Evolutionary conservation across 2,888 invertebrate genomes (phyloP).

Genomic region (Philonicus albiceps): DNA sequence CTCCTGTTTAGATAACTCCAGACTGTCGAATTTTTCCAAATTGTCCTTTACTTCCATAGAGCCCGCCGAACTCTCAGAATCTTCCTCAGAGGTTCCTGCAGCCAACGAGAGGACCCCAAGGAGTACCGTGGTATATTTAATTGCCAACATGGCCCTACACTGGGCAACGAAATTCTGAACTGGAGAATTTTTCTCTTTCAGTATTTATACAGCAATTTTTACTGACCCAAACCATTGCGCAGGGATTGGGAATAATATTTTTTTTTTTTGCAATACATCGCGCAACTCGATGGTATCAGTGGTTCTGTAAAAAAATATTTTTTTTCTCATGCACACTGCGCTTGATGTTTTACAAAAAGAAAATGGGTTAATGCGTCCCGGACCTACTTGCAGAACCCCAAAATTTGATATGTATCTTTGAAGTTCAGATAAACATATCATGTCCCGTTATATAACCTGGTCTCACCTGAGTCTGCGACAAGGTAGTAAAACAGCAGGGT

Average conservation of each 20-base stretch:
- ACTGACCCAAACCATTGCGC: not conserved
- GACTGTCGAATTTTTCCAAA: not conserved
- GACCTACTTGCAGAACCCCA: not conserved
- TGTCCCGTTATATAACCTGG: not conserved
- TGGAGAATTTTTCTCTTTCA: not conserved
- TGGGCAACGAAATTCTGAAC: conserved; percentile 21
- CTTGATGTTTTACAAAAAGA: not conserved
- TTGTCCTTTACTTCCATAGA: not conserved
- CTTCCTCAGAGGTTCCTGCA: not conserved
- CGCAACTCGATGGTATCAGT: not conserved
- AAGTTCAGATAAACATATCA: not conserved
- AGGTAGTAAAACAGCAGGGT: not conserved
- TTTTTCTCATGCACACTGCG: not conserved
- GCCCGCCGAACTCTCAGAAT: not conserved
- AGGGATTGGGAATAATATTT: not conserved
- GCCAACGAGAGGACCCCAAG: not conserved
- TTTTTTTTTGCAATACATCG: not conserved
- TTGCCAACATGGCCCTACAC: not conserved
- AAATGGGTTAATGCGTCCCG: not conserved
- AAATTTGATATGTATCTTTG: not conserved
- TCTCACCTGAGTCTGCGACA: not conserved
- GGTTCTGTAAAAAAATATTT: not conserved
- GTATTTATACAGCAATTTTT: conserved; percentile 19
- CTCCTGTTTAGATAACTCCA: not conserved
- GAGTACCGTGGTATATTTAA: not conserved